Base-by-base conservation (phyloP, 2,888 invertebrate genomes). In the Phortica okadai region DNA sequence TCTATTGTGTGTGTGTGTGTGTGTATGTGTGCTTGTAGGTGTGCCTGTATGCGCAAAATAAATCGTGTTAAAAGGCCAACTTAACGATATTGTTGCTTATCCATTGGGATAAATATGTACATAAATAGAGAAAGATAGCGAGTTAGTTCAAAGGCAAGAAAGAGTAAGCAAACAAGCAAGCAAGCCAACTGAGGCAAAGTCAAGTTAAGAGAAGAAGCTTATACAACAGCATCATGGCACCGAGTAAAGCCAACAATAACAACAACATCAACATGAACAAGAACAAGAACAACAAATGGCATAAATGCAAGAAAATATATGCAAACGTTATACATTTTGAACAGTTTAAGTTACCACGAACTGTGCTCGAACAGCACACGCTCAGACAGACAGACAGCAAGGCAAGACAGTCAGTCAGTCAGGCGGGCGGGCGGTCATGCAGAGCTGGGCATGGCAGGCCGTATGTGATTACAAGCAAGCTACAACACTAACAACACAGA, bases 51-150 rank as follows among this genome's bases (percentile, higher is more conserved):
- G 67, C 58, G 56, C 45, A 58, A 69, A 75, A 75, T 75, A 75
- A 75, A 75, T 75, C 74, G 74, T 75, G 74, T 75, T 75, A 75
- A 75, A 75, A 75, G 74, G 74, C 74, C 59, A 75, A 75, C 74
- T 75, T 69, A 75, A 75, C 74, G 74, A 69, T 69, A 75, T 58
- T 75, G 74, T 69, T 75, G 74, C 69, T 75, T 69, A 75, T 75
- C 74, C 74, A 69, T 44, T 69, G 74, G 74, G 67, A 75, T 75
- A 69, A 69, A 58, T 58, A 59, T n/a, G 33, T 41, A 58, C 73
- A 59, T 21, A n/a, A 74, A n/a, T 45, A 64, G 42, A 54, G 56
- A 56, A 56, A 16, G 44, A 25, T 41, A 25, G 21, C n/a, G 25
- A 66, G 25, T 6, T 64, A 25, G 33, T 11, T 10, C 50, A 11